These are phyloP conservation scores for Poeciliopsis retropinna DNA, from an alignment of 2,113 vertebrate genomes.

Conservation along the genomic window DNA sequence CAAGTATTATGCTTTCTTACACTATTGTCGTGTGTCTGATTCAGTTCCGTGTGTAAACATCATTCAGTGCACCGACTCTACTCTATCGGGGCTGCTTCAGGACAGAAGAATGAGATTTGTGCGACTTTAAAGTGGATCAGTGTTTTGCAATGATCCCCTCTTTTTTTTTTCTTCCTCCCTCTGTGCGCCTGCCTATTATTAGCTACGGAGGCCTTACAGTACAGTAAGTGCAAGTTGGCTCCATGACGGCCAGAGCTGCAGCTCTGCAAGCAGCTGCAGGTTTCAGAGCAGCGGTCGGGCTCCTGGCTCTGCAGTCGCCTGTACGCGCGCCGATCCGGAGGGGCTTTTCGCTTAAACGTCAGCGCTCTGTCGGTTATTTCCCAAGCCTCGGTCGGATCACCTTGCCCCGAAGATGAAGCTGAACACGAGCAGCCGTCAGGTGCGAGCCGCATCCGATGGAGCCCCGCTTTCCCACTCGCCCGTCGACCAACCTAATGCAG, in stretches of 20 bases:
- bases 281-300: slow-evolving; percentile 19
- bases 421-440: slow-evolving; percentile 60
- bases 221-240: slow-evolving; percentile 56
- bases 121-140: slow-evolving; percentile 67
- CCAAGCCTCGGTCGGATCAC: slow-evolving; percentile 34
- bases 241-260: slow-evolving; percentile 61
- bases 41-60: no score
- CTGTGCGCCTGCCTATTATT: slow-evolving; percentile 67
- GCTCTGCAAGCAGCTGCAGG: slow-evolving; percentile 41
- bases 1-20: no score
- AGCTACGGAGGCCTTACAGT: slow-evolving; percentile 63
- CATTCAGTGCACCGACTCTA: no score
- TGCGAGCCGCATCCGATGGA: slow-evolving; percentile 77
- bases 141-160: slow-evolving; percentile 65
- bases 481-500: slow-evolving; percentile 73
- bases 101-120: slow-evolving; percentile 46
- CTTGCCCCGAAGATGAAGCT: slow-evolving; percentile 76
- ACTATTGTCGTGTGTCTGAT: no score
- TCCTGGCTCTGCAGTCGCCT: slow-evolving; percentile 11
- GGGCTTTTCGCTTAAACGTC: slow-evolving; percentile 8
- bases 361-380: slow-evolving; percentile 26
- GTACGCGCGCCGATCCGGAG: slow-evolving; percentile 14
- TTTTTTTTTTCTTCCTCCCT: slow-evolving; percentile 22
- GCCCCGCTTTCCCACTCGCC: slow-evolving; percentile 58
- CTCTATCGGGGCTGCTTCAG: neutral